Evolutionary conservation across 2,797 vertebrate genomes (phyloP).

Genomic region (Lerista edwardsae): DNA sequence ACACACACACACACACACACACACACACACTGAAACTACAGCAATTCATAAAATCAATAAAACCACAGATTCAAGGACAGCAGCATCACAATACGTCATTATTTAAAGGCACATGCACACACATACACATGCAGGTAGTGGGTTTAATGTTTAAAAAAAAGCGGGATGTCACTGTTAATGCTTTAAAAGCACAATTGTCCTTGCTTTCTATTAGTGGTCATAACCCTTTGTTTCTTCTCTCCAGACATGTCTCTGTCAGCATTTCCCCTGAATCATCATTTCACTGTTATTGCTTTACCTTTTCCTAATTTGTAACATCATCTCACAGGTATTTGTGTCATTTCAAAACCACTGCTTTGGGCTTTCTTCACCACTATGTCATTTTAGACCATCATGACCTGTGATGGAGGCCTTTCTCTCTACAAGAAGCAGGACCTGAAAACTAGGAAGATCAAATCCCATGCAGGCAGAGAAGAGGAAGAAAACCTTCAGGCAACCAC

Average conservation of each 20-base stretch:
- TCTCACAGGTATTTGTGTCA: accelerated
- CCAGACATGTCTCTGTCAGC: background rate
- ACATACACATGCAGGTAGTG: no score
- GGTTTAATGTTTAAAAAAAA: background rate
- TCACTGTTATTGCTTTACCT: background rate
- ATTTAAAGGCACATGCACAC: no score
- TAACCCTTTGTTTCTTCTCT: background rate
- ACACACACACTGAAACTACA: no score
- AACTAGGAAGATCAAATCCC: background rate
- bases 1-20: no score
- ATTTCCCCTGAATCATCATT: background rate
- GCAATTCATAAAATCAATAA: no score
- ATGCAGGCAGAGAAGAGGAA: background rate
- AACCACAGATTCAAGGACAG: no score
- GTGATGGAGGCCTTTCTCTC: background rate
- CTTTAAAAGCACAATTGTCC: background rate
- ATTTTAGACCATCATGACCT: accelerated
- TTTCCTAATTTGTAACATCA: background rate
- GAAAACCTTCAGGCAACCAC: background rate
- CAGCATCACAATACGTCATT: no score
- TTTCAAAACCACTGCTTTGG: accelerated
- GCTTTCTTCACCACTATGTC: background rate
- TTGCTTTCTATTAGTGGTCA: accelerated
- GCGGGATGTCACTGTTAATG: background rate
- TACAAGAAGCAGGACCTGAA: accelerated